Conservation (phyloP, 2,888 invertebrate genomes). For the Cerastis rubricosa region DNA sequence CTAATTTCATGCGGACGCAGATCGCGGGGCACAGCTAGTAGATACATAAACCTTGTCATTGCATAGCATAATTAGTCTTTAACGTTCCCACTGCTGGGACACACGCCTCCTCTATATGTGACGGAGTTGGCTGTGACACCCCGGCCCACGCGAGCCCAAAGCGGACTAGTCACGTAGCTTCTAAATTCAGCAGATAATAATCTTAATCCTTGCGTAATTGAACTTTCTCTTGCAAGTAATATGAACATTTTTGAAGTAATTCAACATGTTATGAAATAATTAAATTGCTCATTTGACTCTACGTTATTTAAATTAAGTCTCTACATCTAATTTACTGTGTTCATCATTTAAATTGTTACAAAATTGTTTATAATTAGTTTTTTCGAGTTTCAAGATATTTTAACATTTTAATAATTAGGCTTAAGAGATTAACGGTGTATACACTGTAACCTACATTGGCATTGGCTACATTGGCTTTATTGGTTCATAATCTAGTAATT, state of each 20-base stretch:
- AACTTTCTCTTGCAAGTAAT: slow-evolving; percentile 29
- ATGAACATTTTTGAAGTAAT: slow-evolving; percentile 2
- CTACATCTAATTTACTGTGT: slow-evolving; percentile 4
- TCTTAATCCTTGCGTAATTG: slow-evolving; percentile 40
- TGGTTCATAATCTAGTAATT: background rate
- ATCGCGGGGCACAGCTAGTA: no score
- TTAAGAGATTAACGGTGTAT: background rate
- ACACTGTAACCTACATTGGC: background rate
- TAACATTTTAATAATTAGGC: slow-evolving; percentile 7
- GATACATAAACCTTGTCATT: background rate
- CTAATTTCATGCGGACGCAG: no score
- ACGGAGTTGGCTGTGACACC: background rate
- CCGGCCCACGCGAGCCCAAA: background rate
- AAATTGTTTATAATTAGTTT: slow-evolving; percentile 1
- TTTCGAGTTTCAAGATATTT: background rate
- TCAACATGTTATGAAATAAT: slow-evolving; percentile 23
- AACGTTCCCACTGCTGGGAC: background rate
- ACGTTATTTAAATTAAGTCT: slow-evolving; percentile 27
- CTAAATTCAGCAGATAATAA: slow-evolving; percentile 9
- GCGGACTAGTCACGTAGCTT: background rate
- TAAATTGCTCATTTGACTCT: slow-evolving; percentile 24
- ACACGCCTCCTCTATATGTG: background rate
- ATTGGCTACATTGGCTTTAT: background rate
- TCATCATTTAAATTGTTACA: slow-evolving; percentile 28
- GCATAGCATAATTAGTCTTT: background rate